Base-by-base conservation (phyloP, 2,113 vertebrate species). In the Oplegnathus fasciatus region DNA sequence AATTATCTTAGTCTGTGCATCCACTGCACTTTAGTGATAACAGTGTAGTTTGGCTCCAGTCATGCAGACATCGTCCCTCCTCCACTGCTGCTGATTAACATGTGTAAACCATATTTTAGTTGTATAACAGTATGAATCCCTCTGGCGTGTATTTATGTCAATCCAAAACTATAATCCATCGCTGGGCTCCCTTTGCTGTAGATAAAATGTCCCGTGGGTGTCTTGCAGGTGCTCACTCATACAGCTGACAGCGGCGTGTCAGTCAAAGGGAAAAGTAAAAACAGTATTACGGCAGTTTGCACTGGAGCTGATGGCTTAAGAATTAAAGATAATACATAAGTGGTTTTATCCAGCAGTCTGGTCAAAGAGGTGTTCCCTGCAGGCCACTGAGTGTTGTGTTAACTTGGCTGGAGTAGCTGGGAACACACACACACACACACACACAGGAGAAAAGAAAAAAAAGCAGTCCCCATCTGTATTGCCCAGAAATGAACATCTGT, bases 401-500 rank as follows among this genome's bases (percentile, higher is more conserved):
- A 14, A 40, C 17, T 60, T 82, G 48, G 18, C 26, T 0, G 60
- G 34, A 74, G n/a, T 32, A 57, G 11, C 42, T 68, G 37, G 14
- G 28, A 61, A 37, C 10, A 42, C 40, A 57, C 37, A 32, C 32
- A 58, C 18, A 66, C 20, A n/a, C 42, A 62, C 57, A 20, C 52
- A 24, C 22, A 44, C 0, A 61, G 3, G 14, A 40, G 32, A 44
- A 37, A 40, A 24, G n/a, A 28, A 58, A 34, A 65, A 37, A 37
- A 62, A 69, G 8, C 52, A 37, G 40, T 30, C 15, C n/a, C 37
- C 11, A 6, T 87, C 60, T 82, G 42, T 60, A 17, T 34, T 52
- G 32, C 68, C 57, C 26, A 46, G 55, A 30, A 82, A 57, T 66
- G 52, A 78, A 80, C 79, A 85, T 90, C 64, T 81, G 80, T 24